Percentiles rank a stretch among this genome's conserved stretches.
These are phyloP conservation scores for Autographa gamma DNA, from an alignment of 2,888 invertebrate species.

Conservation along the genomic window DNA sequence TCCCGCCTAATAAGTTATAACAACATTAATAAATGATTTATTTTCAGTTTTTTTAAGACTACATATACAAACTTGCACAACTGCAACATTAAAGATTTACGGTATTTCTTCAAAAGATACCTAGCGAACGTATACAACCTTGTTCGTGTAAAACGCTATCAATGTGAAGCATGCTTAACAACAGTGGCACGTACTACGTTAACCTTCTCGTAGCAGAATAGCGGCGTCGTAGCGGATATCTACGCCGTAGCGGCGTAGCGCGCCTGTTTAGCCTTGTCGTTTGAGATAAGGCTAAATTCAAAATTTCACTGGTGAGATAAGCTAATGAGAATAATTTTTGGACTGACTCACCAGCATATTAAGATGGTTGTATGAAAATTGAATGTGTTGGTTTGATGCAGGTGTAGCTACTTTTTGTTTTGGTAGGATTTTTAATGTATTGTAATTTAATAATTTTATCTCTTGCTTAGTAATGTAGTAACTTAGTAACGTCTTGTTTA, in stretches of 20 bases:
- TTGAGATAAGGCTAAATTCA: conserved; percentile 78
- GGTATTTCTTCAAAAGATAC: conserved; percentile 4
- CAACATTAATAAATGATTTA: too few relatives aligned
- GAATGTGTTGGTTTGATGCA: conserved; percentile 17
- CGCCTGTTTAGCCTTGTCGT: conserved; percentile 71
- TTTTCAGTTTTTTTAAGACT: too few relatives aligned
- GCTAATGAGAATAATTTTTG: conserved; percentile 81
- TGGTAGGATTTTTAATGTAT: too few relatives aligned
- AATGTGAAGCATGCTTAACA: conserved; percentile 64
- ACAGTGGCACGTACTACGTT: conserved; percentile 70
- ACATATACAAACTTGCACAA: too few relatives aligned
- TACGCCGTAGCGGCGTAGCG: conserved; percentile 70
- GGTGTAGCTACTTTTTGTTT: too few relatives aligned
- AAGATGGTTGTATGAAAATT: conserved; percentile 56
- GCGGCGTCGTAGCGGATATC: conserved; percentile 60
- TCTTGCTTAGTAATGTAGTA: too few relatives aligned
- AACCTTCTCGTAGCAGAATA: conserved; percentile 69
- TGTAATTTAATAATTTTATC: too few relatives aligned
- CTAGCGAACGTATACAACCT: conserved; percentile 31
- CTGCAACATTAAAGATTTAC: too few relatives aligned
- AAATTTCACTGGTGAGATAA: conserved; percentile 76
- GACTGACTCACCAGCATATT: conserved; percentile 70
- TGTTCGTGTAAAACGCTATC: conserved; percentile 46
- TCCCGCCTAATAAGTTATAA: too few relatives aligned
- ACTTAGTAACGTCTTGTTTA: too few relatives aligned